Evolutionary conservation across 2,113 vertebrate species (phyloP).

Genomic region (Gyps fulvus): DNA sequence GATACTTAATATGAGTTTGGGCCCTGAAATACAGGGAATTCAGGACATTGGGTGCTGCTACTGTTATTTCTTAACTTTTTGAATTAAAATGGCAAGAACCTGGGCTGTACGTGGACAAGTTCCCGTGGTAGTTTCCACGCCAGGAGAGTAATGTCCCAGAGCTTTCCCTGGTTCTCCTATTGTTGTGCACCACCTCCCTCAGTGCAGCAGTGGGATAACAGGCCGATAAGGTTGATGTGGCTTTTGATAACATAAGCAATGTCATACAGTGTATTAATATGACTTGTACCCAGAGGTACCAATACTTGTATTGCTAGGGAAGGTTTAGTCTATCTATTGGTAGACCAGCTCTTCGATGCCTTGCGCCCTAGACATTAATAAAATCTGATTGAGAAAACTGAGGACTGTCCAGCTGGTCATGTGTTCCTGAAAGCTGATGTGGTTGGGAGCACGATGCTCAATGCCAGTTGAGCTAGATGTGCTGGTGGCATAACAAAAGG

Average conservation of each 20-base stretch:
- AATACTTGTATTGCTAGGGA: not conserved
- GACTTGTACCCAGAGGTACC: not conserved
- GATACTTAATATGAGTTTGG: not conserved
- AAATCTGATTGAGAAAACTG: not conserved
- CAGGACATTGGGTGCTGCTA: not conserved
- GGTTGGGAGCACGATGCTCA: accelerated
- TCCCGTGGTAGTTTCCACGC: not conserved
- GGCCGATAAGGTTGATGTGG: not conserved
- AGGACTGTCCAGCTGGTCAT: not conserved
- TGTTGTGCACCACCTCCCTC: not conserved
- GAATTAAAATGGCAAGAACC: not conserved
- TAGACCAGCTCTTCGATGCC: not conserved
- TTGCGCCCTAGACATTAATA: not conserved
- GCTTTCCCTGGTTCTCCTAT: not conserved
- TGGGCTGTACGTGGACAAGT: not conserved
- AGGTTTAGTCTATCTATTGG: not conserved
- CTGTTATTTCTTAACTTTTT: not conserved
- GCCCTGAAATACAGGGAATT: not conserved
- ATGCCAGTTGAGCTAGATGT: not conserved
- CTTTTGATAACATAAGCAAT: not conserved
- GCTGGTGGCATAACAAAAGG: not conserved
- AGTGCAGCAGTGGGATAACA: not conserved
- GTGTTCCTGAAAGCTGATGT: not conserved
- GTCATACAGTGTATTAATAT: not conserved
- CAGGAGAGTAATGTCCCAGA: not conserved